These are phyloP conservation scores for Lochmaea crataegi DNA, from an alignment of 2,888 invertebrate genomes.

Conservation along the genomic window DNA sequence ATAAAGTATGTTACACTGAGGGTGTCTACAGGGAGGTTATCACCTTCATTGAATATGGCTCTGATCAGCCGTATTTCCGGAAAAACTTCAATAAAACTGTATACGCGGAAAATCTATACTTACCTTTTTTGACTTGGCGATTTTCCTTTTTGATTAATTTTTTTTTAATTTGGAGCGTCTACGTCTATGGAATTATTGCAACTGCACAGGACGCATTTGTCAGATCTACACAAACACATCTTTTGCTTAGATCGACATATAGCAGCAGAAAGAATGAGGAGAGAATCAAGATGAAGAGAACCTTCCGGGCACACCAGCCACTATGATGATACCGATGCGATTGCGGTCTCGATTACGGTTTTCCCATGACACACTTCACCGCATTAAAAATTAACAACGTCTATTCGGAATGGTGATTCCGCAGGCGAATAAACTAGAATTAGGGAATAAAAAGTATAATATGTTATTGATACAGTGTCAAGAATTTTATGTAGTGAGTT, in stretches of 20 bases:
- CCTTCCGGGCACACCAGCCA: constrained; percentile 16
- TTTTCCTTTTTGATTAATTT: not conserved
- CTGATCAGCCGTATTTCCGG: no score
- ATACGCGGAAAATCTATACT: no score
- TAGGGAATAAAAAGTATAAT: no score
- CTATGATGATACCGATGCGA: not conserved
- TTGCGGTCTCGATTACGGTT: constrained; percentile 19
- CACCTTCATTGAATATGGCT: no score
- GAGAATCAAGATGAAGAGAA: not conserved
- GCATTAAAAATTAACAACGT: not conserved
- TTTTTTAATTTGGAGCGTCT: not conserved
- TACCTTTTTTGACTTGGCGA: no score
- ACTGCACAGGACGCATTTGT: constrained; percentile 35
- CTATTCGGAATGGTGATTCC: not conserved
- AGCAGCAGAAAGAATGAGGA: not conserved
- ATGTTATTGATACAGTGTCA: no score
- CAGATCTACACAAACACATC: constrained; percentile 21
- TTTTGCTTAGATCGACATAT: constrained; percentile 16
- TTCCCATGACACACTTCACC: constrained; percentile 22
- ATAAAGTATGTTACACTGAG: no score
- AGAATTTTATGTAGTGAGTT: no score
- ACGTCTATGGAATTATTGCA: constrained; percentile 22
- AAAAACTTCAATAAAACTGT: no score
- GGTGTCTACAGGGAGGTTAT: no score
- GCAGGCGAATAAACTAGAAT: no score